A percentile compares a stretch with the other conserved stretches of the same genome.
These are phyloP conservation scores for Synergus gifuensis DNA, from an alignment of 2,888 invertebrate genomes.

Conservation along the genomic window DNA sequence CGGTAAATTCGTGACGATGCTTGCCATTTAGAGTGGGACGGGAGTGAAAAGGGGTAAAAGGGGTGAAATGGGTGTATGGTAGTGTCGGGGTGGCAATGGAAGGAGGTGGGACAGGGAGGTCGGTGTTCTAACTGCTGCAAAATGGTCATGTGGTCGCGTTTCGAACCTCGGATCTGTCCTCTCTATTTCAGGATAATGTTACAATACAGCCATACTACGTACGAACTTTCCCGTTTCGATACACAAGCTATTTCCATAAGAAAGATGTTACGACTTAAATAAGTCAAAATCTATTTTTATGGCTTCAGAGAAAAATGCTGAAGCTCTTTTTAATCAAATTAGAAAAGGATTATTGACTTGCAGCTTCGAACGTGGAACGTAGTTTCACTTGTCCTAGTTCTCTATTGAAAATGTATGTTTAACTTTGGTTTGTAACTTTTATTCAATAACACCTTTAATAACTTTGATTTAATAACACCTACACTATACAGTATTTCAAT, in stretches of 20 bases:
- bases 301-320: no score
- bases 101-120: not conserved
- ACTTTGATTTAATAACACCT: no score
- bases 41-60: not conserved
- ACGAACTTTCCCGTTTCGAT: not conserved
- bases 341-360: no score
- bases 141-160: constrained; percentile 72
- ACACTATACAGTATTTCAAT: no score
- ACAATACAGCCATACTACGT: constrained; percentile 1
- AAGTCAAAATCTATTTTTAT: not conserved
- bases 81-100: not conserved
- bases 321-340: no score
- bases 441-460: no score
- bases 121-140: constrained; percentile 64
- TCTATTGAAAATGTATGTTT: no score
- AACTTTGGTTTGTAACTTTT: no score
- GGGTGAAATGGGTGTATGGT: not conserved
- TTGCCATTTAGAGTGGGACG: constrained; percentile 40
- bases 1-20: constrained; percentile 73
- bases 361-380: no score
- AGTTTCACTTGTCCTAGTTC: no score
- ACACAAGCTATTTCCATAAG: not conserved
- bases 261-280: not conserved
- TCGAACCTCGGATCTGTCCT: constrained; percentile 61
- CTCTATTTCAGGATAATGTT: constrained; percentile 61